These are phyloP conservation scores for Cosmia pyralina DNA, from an alignment of 2,888 invertebrate genomes.

Conservation along the genomic window DNA sequence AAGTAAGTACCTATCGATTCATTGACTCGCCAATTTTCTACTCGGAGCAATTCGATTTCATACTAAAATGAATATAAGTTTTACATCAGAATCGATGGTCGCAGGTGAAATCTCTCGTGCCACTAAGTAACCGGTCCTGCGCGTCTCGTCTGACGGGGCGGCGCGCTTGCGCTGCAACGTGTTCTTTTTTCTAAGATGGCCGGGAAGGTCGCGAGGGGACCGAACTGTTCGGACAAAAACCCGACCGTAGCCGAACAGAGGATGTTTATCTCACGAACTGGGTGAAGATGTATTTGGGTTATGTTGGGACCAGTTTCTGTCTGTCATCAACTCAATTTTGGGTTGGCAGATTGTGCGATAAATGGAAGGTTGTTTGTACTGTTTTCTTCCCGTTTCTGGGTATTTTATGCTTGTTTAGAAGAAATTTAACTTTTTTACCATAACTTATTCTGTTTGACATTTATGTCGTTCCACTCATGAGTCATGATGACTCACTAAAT, in stretches of 20 bases:
- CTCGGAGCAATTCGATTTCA: slow-evolving; percentile 72
- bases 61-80: slow-evolving; percentile 65
- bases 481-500: background rate
- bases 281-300: slow-evolving; percentile 68
- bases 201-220: slow-evolving; percentile 68
- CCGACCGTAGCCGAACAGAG: slow-evolving; percentile 49
- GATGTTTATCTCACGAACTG: slow-evolving; percentile 68
- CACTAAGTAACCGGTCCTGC: slow-evolving; percentile 80
- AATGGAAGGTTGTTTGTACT: slow-evolving; percentile 51
- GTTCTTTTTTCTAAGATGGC: slow-evolving; percentile 62
- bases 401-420: slow-evolving; percentile 1
- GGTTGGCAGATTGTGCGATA: slow-evolving; percentile 61
- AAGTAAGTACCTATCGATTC: slow-evolving; percentile 26
- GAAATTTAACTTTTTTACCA: background rate
- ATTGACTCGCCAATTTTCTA: slow-evolving; percentile 40
- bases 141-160: slow-evolving; percentile 68
- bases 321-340: slow-evolving; percentile 59
- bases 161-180: slow-evolving; percentile 63
- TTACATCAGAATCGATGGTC: slow-evolving; percentile 69
- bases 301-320: slow-evolving; percentile 67
- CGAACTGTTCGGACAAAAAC: slow-evolving; percentile 60
- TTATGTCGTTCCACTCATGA: background rate
- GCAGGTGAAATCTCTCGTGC: slow-evolving; percentile 83
- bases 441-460: background rate
- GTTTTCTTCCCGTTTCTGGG: slow-evolving; percentile 23